Evolutionary conservation across 2,888 invertebrate species (phyloP), one percentile per base, ranked within the genome.

Genomic region (Scotopteryx bipunctaria): DNA sequence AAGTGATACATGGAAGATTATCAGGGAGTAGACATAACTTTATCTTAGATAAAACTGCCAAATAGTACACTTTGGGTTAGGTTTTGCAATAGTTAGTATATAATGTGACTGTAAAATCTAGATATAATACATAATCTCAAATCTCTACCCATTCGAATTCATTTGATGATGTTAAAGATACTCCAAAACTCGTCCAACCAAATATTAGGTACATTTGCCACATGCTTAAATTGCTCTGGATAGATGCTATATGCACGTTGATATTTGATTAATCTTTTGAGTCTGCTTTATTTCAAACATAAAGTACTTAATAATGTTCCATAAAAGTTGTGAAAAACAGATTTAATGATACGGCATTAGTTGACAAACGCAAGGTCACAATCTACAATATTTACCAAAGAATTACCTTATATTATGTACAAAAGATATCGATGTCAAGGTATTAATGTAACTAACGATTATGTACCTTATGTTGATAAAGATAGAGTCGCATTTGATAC

Each of bases 371-470:
- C 76, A 81, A 81, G 77, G 76, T 41, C 70, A 49, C 51, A 53
- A 67, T 72, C 62, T 64, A 76, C 71, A 69, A 68, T 79, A 71
- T 82, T 80, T 77, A 67, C 71, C 53, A 51, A 66, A 67, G 76
- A 57, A 69, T 75, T 71, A 73, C 50, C 57, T 40, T 66, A 66
- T 62, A 46, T 27, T 69, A 61, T 63, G 65, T 69, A 55, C 47
- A 52, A 29, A 69, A 67, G 73, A 72, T 73, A 81, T 79, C 77
- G 74, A 76, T 76, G 79, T 76, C 79, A 82, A 81, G 78, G 78
- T 57, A 57, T 59, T 41, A 37, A 52, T 40, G 23, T 43, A 43
- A 36, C 56, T 57, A 45, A 31, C 50, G 9, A 69, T 58, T 67
- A 58, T 66, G 14, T 53, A 67, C 69, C 56, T 58, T 72, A 73